These are phyloP conservation scores for Xestia c-nigrum DNA, from an alignment of 2,888 invertebrate genomes.

Conservation along the genomic window DNA sequence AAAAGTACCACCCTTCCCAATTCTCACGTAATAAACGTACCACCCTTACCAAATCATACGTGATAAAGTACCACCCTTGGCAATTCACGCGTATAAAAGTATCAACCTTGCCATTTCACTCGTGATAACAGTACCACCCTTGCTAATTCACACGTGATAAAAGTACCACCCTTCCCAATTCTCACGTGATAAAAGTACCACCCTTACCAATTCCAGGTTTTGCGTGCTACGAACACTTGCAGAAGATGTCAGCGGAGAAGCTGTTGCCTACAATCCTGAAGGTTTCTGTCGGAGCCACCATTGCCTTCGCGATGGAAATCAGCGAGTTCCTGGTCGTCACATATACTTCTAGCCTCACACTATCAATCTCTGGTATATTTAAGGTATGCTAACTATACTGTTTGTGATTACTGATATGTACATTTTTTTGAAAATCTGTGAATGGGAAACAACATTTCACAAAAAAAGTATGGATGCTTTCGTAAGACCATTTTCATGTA, in stretches of 20 bases:
- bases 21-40: conserved; percentile 50
- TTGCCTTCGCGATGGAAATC: conserved; percentile 98
- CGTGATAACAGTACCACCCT: not conserved
- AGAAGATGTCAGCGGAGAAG: conserved; percentile 74
- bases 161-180: conserved; percentile 49
- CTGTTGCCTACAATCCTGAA: conserved; percentile 88
- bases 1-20: not conserved
- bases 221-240: conserved; percentile 81
- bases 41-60: conserved; percentile 49
- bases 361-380: conserved; percentile 98
- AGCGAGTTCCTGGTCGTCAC: conserved; percentile 98
- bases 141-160: conserved; percentile 47
- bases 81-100: conserved; percentile 52
- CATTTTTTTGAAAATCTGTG: too few species aligned
- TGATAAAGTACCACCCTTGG: not conserved
- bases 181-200: not conserved
- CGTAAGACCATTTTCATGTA: too few species aligned
- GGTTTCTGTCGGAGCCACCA: conserved; percentile 94
- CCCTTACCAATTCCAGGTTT: conserved; percentile 75
- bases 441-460: too few species aligned
- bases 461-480: too few species aligned
- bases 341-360: conserved; percentile 98
- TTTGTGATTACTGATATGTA: too few species aligned
- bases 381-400: too few species aligned
- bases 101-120: conserved; percentile 50